Conservation (phyloP, 2,888 invertebrate species). For the Pseudococcus longispinus region DNA sequence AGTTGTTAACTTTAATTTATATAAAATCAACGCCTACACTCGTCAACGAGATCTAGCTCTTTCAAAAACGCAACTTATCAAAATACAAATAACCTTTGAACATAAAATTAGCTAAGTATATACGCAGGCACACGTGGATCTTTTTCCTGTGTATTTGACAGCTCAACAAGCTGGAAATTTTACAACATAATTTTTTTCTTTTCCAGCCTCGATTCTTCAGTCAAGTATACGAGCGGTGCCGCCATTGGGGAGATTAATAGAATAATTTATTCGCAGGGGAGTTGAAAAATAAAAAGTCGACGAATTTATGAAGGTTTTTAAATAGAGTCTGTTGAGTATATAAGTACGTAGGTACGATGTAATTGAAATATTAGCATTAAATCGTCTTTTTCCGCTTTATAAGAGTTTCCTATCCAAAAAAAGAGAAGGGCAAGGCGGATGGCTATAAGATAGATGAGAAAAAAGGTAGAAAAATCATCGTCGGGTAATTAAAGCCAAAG, state of each 20-base stretch:
- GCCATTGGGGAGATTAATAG: neutral
- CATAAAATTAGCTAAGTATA: neutral
- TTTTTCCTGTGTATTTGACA: neutral
- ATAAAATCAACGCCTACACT: neutral
- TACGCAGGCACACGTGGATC: neutral
- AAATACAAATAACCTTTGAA: neutral
- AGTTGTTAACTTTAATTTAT: neutral
- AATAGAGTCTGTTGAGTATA: no score
- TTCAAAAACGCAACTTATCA: neutral
- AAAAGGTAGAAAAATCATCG: neutral
- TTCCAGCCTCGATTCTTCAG: neutral
- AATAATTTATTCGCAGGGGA: neutral
- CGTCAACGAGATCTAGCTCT: neutral
- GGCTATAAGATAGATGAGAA: neutral
- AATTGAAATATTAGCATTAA: neutral
- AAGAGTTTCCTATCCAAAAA: neutral
- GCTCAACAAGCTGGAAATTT: neutral
- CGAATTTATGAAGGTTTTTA: neutral
- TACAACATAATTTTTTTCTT: neutral
- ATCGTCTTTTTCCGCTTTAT: neutral
- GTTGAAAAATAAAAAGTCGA: neutral
- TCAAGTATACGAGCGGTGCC: neutral
- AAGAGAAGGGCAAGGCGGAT: neutral
- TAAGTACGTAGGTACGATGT: no score
- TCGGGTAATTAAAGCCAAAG: neutral